These are phyloP conservation scores for Nannospalax galili DNA, from an alignment of 2,113 vertebrate species.

Conservation along the genomic window DNA sequence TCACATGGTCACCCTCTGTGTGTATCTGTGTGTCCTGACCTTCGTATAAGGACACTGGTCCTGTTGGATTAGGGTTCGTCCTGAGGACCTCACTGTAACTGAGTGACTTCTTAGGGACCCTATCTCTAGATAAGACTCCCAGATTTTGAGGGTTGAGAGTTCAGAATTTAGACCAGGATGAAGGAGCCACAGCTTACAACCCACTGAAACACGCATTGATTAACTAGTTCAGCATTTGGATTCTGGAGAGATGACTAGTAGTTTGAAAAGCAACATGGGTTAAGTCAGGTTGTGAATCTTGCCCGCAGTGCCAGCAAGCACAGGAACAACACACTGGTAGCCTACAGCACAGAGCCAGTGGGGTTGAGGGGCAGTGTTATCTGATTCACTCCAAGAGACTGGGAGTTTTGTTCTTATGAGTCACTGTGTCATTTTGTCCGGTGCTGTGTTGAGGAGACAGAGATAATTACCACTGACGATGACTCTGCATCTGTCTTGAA, in stretches of 20 bases:
- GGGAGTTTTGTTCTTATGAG: not conserved
- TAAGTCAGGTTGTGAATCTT: not conserved
- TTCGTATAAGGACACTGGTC: not conserved
- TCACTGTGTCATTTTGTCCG: not conserved
- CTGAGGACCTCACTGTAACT: not conserved
- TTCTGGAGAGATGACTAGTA: not conserved
- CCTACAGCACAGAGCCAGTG: fast-evolving
- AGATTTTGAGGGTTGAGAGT: too few species aligned
- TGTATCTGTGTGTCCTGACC: not conserved
- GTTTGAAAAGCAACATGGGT: not conserved
- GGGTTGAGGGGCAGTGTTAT: not conserved
- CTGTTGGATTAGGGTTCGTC: not conserved
- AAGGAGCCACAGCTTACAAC: not conserved
- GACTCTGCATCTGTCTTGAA: constrained; percentile 15
- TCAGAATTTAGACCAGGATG: fast-evolving
- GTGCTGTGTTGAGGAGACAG: not conserved
- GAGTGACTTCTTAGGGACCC: not conserved
- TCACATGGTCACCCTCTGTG: fast-evolving
- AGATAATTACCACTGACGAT: not conserved
- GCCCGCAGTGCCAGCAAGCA: fast-evolving
- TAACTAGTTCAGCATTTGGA: fast-evolving
- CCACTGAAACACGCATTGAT: not conserved
- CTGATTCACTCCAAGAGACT: not conserved
- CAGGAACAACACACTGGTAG: not conserved
- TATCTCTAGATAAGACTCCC: not conserved